These are phyloP conservation scores for Microplitis demolitor DNA, from an alignment of 1,140 invertebrate genomes.

Conservation along the genomic window DNA sequence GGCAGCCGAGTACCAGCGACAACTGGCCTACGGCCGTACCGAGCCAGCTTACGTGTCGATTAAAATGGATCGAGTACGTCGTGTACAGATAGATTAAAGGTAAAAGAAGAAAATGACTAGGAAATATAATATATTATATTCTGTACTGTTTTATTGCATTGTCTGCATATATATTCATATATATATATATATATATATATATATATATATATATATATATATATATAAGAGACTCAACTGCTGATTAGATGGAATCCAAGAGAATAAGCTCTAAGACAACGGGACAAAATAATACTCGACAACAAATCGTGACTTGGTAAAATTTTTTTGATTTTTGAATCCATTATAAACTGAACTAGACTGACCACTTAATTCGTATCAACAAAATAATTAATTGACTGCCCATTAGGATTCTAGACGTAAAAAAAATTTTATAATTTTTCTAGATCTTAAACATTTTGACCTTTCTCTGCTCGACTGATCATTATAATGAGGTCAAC, in stretches of 20 bases:
- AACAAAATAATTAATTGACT: background rate
- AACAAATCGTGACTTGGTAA: too few relatives aligned
- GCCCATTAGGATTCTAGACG: conserved; percentile 6
- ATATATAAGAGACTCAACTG: too few relatives aligned
- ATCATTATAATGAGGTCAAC: background rate
- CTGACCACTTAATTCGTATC: background rate
- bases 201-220: too few relatives aligned
- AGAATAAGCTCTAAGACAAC: too few relatives aligned
- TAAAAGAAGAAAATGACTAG: background rate
- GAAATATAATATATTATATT: too few relatives aligned
- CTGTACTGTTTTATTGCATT: too few relatives aligned
- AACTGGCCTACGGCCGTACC: background rate
- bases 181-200: too few relatives aligned
- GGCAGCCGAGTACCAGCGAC: background rate
- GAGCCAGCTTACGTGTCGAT: conserved; percentile 8
- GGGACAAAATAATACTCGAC: too few relatives aligned
- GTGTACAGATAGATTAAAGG: background rate
- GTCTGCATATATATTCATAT: too few relatives aligned
- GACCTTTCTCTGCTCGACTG: background rate
- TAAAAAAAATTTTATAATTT: background rate
- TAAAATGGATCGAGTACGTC: conserved; percentile 11
- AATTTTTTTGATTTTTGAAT: too few relatives aligned
- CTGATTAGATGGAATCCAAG: too few relatives aligned
- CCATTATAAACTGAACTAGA: too few relatives aligned
- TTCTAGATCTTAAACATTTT: background rate